A percentile compares a stretch with the other conserved stretches of the same genome.
phyloP scores from a whole-genome alignment of 1,140 invertebrate species.

The Drepana arcuata region DNA sequence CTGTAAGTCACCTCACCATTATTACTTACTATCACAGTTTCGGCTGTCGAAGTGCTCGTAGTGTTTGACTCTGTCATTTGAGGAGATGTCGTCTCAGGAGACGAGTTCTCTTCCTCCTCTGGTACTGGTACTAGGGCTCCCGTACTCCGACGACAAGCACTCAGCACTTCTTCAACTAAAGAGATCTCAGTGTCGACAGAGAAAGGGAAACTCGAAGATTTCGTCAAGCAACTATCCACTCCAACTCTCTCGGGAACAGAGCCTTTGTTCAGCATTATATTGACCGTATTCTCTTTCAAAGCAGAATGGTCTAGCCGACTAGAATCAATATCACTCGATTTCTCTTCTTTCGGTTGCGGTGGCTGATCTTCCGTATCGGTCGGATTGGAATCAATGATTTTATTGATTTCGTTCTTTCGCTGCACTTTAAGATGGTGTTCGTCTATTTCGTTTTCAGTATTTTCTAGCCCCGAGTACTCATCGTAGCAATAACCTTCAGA shows the following conservation, averaged over 20 bases:
- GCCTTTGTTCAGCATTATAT: slow-evolving; percentile 47
- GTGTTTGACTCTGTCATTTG: slow-evolving; percentile 77
- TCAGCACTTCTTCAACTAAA: slow-evolving; percentile 60
- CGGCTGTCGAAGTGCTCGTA: slow-evolving; percentile 76
- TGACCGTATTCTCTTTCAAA: slow-evolving; percentile 56
- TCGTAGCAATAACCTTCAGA: slow-evolving; percentile 54
- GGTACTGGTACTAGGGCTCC: slow-evolving; percentile 73
- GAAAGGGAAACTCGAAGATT: slow-evolving; percentile 49
- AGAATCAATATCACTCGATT: slow-evolving; percentile 45
- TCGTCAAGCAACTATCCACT: slow-evolving; percentile 33
- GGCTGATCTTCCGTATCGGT: slow-evolving; percentile 27
- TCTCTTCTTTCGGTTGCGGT: slow-evolving; percentile 26
- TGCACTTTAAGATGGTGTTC: slow-evolving; percentile 62
- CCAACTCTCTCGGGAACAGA: slow-evolving; percentile 24
- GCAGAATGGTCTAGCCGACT: slow-evolving; percentile 49
- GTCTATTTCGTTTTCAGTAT: slow-evolving; percentile 60
- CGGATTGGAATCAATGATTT: slow-evolving; percentile 43
- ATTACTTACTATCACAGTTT: slow-evolving; percentile 74
- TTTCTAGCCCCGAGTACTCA: slow-evolving; percentile 46
- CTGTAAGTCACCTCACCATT: slow-evolving; percentile 46
- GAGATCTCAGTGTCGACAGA: slow-evolving; percentile 46
- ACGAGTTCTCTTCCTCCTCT: slow-evolving; percentile 74
- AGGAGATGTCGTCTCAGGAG: slow-evolving; percentile 62
- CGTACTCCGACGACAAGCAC: slow-evolving; percentile 55
- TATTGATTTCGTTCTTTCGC: slow-evolving; percentile 69